These are phyloP conservation scores for Anguilla megastoma DNA, from an alignment of 2,797 vertebrate genomes.

Conservation along the genomic window DNA sequence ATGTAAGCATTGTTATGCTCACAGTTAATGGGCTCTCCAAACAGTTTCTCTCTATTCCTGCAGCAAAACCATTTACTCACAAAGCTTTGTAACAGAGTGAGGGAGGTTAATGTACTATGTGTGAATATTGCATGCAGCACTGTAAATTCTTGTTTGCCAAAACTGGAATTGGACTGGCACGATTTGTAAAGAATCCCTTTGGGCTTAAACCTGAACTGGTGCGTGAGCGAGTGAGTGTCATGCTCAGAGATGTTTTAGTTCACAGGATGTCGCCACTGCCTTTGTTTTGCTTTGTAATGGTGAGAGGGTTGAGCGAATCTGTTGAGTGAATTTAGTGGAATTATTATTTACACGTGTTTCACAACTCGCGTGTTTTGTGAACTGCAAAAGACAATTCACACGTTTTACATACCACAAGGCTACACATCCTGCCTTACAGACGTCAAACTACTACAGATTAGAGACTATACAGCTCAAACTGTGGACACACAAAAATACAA, in stretches of 20 bases:
- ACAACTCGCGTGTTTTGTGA: too few species aligned
- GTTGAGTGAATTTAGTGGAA: too few species aligned
- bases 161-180: background rate
- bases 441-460: too few species aligned
- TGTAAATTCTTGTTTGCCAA: background rate
- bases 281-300: constrained; percentile 57
- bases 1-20: constrained; percentile 32
- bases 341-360: too few species aligned
- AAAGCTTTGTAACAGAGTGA: background rate
- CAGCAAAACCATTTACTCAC: background rate
- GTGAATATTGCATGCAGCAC: constrained; percentile 28
- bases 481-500: too few species aligned
- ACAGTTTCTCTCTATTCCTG: constrained; percentile 2
- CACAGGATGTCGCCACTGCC: constrained; percentile 45
- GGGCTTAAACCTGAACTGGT: background rate
- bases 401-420: background rate
- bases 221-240: background rate
- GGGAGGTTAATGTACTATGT: constrained; percentile 7
- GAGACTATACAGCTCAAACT: too few species aligned
- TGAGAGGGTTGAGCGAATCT: background rate
- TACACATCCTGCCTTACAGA: too few species aligned
- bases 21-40: constrained; percentile 15
- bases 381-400: too few species aligned
- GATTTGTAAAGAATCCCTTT: background rate
- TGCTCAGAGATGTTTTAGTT: constrained; percentile 55